Evolutionary conservation across 2,113 vertebrate genomes (phyloP), one percentile per base, ranked within the genome.

Genomic region (Suncus etruscus): DNA sequence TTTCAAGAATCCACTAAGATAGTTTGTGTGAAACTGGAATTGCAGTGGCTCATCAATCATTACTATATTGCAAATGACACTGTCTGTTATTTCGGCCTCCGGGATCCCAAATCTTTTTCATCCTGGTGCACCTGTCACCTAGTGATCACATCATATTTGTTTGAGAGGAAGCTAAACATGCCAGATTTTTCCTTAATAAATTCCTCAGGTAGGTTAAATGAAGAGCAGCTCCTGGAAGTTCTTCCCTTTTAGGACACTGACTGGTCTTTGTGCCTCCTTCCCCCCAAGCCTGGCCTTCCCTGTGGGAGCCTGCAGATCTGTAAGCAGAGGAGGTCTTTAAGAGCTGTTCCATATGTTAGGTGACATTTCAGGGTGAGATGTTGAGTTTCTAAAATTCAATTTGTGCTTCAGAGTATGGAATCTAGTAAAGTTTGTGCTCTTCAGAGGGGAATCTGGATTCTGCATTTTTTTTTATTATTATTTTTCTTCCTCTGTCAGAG

Each of bases 81-180:
- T 87, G 15, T 65, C 39, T 85, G n/a, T 22, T 39, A 69, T 63
- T 74, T 20, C 63, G 48, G 24, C 8, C 0, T 58, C 25, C 75
- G 32, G 16, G 27, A 1, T 32, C 47, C 18, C 4, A 51, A 32
- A 45, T 70, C 16, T 12, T 51, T 77, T 86, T 76, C 50, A 61
- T 48, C 39, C 66, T 61, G 70, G 58, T 79, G 27, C 78, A 11
- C 54, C 24, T 72, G 65, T 65, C 61, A 73, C 25, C 1, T 27
- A 31, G 48, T 24, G 22, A 16, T 66, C 75, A 83, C 68, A 83
- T 73, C 5, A 11, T 45, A 58, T 84, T 69, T 81, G 20, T 91
- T 74, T 85, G 70, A 54, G 45, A 74, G 39, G 39, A 47, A 94
- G 86, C 47, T 16, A 85, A 39, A 81, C 6, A 85, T 24, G 32